Conservation (phyloP, 1,140 invertebrate genomes). For the Drosophila equinoxialis region DNA sequence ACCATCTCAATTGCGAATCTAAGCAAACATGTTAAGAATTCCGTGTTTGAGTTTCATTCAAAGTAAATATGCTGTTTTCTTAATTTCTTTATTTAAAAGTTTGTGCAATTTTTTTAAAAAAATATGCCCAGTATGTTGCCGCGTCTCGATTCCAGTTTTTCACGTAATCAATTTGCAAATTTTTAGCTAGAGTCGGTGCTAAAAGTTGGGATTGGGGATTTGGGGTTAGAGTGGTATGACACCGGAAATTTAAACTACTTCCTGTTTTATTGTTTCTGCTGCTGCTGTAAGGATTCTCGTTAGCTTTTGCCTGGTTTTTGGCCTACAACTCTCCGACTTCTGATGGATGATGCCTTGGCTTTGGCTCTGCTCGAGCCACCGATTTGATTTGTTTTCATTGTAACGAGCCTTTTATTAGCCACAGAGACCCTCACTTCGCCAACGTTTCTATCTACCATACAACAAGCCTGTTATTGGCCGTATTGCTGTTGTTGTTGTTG, state of each 20-base stretch:
- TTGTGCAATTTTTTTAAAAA: too few species aligned
- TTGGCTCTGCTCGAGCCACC: constrained; percentile 30
- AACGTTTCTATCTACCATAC: constrained; percentile 19
- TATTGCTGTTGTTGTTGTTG: constrained; percentile 60
- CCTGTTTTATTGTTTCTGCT: constrained; percentile 52
- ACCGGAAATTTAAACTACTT: constrained; percentile 81
- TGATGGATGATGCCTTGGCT: constrained; percentile 64
- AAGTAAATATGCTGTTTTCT: too few species aligned
- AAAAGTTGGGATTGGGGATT: background rate
- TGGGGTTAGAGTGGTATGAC: constrained; percentile 46
- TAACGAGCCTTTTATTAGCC: constrained; percentile 80
- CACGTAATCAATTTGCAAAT: constrained; percentile 77
- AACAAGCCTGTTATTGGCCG: constrained; percentile 67
- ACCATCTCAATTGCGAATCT: too few species aligned
- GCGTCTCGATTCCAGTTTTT: too few species aligned
- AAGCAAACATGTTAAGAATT: too few species aligned
- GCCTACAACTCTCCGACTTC: constrained; percentile 34
- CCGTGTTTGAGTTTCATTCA: too few species aligned
- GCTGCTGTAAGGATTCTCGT: constrained; percentile 50
- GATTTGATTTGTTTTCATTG: constrained; percentile 81
- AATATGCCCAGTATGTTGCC: too few species aligned
- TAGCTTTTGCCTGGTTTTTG: constrained; percentile 69
- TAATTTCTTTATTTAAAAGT: too few species aligned
- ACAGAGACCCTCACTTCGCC: constrained; percentile 21
- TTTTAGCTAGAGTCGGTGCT: constrained; percentile 32